Conservation (phyloP, 2,113 vertebrate genomes). For the Cyanoliseus patagonus region DNA sequence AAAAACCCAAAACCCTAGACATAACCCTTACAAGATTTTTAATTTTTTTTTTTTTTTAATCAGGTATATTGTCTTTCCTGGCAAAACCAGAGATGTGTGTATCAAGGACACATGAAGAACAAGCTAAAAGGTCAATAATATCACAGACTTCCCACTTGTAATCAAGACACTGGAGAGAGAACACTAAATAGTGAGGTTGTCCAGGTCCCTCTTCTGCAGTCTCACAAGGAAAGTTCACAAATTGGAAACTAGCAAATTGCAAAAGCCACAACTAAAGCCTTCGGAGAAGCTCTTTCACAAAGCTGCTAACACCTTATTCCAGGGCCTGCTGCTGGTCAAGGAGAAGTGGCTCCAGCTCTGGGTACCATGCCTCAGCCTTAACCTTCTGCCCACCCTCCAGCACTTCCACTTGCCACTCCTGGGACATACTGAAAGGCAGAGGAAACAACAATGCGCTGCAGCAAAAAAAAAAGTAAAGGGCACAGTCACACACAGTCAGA, state of each 20-base stretch:
- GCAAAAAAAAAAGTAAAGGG: too few relatives aligned
- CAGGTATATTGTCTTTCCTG: not conserved
- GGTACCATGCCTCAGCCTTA: not conserved
- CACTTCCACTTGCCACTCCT: fast-evolving
- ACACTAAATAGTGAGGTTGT: not conserved
- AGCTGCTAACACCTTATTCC: not conserved
- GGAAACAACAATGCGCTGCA: fast-evolving
- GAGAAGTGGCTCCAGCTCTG: not conserved
- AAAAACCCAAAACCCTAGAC: too few relatives aligned
- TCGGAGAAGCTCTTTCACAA: not conserved
- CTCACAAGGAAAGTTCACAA: not conserved
- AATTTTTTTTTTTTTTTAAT: not conserved
- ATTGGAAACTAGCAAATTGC: not conserved
- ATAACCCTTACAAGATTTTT: not conserved
- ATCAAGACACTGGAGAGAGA: not conserved
- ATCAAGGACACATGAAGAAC: not conserved
- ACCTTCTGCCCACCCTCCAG: not conserved
- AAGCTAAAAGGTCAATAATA: not conserved
- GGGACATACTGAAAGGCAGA: fast-evolving
- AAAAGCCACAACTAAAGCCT: not conserved
- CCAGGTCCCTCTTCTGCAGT: too few relatives aligned
- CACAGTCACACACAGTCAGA: not conserved
- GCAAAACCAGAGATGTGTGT: not conserved
- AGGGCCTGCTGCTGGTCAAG: too few relatives aligned
- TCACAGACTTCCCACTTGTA: not conserved